Percentiles rank a stretch among this genome's conserved stretches.
Conservation (phyloP, 2,113 vertebrate genomes). For the Carassius carassius region DNA sequence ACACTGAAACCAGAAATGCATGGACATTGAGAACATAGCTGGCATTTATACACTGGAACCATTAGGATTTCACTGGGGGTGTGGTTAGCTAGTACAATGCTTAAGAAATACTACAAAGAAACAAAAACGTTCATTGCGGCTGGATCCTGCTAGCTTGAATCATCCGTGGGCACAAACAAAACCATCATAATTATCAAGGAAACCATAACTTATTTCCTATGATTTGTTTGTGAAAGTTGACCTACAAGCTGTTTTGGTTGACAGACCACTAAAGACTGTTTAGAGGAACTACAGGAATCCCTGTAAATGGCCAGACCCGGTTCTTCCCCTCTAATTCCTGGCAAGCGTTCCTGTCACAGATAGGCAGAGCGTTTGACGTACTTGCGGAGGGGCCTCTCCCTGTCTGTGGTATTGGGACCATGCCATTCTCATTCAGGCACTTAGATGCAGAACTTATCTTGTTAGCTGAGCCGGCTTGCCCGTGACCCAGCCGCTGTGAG, state of each 20-base stretch:
- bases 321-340: constrained; percentile 19
- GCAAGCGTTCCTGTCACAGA: constrained; percentile 23
- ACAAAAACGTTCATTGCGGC: not conserved
- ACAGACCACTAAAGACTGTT: constrained; percentile 23
- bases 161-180: not conserved
- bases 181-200: not conserved
- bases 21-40: not conserved
- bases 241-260: constrained; percentile 30
- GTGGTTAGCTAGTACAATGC: not conserved
- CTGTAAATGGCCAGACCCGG: not conserved
- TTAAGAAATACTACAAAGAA: not conserved
- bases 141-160: not conserved
- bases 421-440: constrained; percentile 43
- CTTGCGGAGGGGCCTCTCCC: constrained; percentile 12
- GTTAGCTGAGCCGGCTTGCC: constrained; percentile 32
- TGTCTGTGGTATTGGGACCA: constrained; percentile 41
- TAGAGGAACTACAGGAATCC: constrained; percentile 37
- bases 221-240: constrained; percentile 20
- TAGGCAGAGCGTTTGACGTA: not conserved
- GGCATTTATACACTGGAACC: not conserved
- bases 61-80: not conserved
- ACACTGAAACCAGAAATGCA: not conserved
- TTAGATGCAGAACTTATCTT: constrained; percentile 47
- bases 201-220: constrained; percentile 18
- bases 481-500: not conserved